phyloP scores from a whole-genome alignment of 2,888 invertebrate species.

The Calephelis perditalis region DNA sequence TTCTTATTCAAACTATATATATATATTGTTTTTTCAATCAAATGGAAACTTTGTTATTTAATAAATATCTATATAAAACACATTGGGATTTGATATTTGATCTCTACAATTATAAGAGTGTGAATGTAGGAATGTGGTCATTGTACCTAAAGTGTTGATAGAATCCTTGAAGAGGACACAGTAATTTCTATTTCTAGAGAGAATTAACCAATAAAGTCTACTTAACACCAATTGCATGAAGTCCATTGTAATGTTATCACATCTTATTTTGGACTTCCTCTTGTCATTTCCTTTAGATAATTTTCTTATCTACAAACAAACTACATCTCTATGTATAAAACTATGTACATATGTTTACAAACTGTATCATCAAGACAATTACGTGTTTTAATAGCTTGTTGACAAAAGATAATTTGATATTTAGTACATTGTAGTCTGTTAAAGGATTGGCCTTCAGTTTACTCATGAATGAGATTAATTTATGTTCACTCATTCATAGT shows the following conservation, averaged over 20 bases:
- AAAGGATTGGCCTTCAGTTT: background rate
- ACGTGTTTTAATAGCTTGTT: constrained; percentile 4
- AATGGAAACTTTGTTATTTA: no score
- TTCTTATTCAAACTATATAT: no score
- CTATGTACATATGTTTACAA: constrained; percentile 2
- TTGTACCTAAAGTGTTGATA: no score
- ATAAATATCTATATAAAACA: no score
- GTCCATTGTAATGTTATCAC: constrained; percentile 33
- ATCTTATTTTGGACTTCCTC: constrained; percentile 33
- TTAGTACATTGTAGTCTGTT: background rate
- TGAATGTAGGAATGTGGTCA: no score
- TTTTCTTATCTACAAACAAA: constrained; percentile 23
- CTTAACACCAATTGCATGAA: constrained; percentile 24
- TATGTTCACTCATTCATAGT: no score
- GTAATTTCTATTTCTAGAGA: constrained; percentile 12
- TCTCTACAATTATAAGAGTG: no score
- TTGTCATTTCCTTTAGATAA: constrained; percentile 27
- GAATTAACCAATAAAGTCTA: constrained; percentile 15
- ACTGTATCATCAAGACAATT: constrained; percentile 1
- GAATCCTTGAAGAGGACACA: constrained; percentile 8
- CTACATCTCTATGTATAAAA: constrained; percentile 10
- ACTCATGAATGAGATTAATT: no score
- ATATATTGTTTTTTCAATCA: no score
- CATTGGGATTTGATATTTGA: no score
- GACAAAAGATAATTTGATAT: background rate